Evolutionary conservation across 2,888 invertebrate genomes (phyloP).

Genomic region (Mythimna impura): DNA sequence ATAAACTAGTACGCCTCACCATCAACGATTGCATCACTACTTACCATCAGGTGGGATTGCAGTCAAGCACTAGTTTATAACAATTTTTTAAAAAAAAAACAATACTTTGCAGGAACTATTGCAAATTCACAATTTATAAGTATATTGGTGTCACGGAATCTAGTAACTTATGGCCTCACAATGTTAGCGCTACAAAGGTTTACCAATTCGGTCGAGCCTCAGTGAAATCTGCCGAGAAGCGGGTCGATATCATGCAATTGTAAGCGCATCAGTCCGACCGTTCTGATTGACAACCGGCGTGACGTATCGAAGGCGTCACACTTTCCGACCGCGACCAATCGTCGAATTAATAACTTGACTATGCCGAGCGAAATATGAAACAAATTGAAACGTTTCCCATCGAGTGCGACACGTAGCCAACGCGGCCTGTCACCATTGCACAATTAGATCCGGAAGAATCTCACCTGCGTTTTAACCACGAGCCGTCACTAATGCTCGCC

Average conservation of each 20-base stretch:
- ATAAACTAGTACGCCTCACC: neutral
- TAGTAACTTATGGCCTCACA: conserved; percentile 42
- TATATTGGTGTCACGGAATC: conserved; percentile 41
- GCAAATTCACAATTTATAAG: conserved; percentile 30
- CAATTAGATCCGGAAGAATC: conserved; percentile 88
- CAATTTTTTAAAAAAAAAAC: conserved; percentile 7
- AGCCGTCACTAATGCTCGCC: conserved; percentile 78
- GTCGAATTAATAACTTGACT: conserved; percentile 70
- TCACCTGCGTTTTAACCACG: conserved; percentile 74
- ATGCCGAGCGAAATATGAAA: conserved; percentile 71
- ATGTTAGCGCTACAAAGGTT: conserved; percentile 46
- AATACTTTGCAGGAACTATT: conserved; percentile 16
- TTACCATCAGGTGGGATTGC: too few relatives aligned
- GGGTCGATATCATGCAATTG: conserved; percentile 84
- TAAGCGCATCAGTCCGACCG: conserved; percentile 80
- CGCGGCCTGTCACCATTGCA: conserved; percentile 73
- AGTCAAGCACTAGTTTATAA: too few relatives aligned
- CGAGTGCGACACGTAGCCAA: conserved; percentile 63
- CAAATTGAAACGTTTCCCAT: conserved; percentile 68
- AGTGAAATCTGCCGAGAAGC: conserved; percentile 77
- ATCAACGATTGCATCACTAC: too few relatives aligned
- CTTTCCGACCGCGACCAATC: conserved; percentile 78
- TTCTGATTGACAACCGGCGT: conserved; percentile 87
- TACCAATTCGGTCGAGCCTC: conserved; percentile 63
- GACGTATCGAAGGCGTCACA: conserved; percentile 81